Conservation (phyloP, 2,797 vertebrate species). For the Danio aesculapii region DNA sequence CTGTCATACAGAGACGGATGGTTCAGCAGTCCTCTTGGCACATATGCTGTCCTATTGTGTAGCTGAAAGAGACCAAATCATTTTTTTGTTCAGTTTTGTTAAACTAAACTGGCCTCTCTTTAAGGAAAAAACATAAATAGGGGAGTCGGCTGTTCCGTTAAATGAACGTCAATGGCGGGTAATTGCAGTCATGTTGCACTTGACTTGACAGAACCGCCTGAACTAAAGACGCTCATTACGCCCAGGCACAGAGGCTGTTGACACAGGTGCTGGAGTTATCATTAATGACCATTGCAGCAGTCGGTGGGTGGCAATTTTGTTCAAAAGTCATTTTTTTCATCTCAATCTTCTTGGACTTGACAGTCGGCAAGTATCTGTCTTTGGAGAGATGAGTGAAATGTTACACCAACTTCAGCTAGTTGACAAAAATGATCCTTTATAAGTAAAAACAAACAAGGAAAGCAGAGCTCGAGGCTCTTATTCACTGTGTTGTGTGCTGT, state of each 20-base stretch:
- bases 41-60: conserved; percentile 12
- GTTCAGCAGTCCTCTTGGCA: conserved; percentile 10
- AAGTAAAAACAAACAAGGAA: not conserved
- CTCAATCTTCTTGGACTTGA: conserved; percentile 61
- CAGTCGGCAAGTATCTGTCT: conserved; percentile 41
- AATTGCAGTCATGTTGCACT: conserved; percentile 68
- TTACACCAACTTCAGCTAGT: conserved; percentile 1
- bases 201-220: conserved; percentile 55
- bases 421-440: not conserved
- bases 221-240: conserved; percentile 65
- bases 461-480: not conserved
- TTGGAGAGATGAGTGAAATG: conserved; percentile 43
- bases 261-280: conserved; percentile 74
- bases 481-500: conserved; percentile 16
- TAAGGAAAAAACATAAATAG: conserved; percentile 34
- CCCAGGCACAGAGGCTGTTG: conserved; percentile 67
- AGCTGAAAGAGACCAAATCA: conserved; percentile 44
- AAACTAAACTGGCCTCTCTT: conserved; percentile 38
- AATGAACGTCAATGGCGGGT: conserved; percentile 63
- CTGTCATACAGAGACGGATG: conserved; percentile 1
- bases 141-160: conserved; percentile 56
- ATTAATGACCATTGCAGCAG: conserved; percentile 66
- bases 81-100: conserved; percentile 34
- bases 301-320: conserved; percentile 69
- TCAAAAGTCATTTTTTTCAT: conserved; percentile 51